phyloP scores from a whole-genome alignment of 1,140 invertebrate genomes.

The Brachystomella parvula region DNA sequence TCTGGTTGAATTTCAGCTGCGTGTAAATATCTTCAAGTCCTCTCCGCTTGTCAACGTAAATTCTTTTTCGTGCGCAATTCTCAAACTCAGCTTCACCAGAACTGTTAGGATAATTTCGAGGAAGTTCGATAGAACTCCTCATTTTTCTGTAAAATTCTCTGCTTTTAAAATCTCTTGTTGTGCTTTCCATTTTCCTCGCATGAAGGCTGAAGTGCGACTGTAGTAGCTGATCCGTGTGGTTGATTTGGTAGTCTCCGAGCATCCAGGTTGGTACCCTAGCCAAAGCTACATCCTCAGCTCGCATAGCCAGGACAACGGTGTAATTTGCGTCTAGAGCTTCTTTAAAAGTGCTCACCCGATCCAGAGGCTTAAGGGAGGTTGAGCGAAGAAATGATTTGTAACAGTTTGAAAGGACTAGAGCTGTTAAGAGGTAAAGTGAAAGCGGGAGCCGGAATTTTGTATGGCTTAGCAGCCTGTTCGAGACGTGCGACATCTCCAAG shows the following conservation, averaged over 20 bases:
- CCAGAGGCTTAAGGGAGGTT: not conserved
- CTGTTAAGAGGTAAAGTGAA: not conserved
- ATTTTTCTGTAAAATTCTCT: not conserved
- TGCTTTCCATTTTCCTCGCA: not conserved
- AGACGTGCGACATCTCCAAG: not conserved
- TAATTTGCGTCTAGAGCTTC: not conserved
- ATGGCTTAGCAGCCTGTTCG: not conserved
- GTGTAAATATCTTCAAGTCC: not conserved
- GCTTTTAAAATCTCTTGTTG: not conserved
- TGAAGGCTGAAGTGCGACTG: not conserved
- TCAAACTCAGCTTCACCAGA: not conserved
- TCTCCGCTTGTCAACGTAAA: not conserved
- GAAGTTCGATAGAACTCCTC: not conserved
- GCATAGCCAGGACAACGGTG: not conserved
- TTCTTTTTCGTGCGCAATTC: not conserved
- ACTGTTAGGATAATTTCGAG: not conserved
- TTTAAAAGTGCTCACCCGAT: not conserved
- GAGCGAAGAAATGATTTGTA: not conserved
- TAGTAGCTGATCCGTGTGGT: not conserved
- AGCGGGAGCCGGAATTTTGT: not conserved
- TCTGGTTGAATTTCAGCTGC: not conserved
- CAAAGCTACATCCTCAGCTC: not conserved
- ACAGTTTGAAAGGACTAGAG: not conserved
- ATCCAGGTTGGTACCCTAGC: not conserved
- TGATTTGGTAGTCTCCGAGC: not conserved